Conservation (phyloP, 2,113 vertebrate species). For the Tautogolabrus adspersus region DNA sequence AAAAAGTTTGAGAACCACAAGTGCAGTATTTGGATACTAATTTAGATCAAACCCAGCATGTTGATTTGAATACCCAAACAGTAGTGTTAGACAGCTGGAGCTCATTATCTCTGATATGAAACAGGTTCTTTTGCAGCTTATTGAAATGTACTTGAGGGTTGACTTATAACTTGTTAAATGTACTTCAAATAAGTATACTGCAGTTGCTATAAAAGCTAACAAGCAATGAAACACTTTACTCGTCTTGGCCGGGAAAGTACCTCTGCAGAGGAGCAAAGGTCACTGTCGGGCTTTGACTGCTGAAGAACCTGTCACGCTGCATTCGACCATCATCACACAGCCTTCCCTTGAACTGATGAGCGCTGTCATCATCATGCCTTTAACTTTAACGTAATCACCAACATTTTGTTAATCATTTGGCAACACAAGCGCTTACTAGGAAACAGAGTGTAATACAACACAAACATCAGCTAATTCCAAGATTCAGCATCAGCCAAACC, state of each 20-base stretch:
- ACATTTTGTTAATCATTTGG: not conserved
- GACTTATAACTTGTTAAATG: not conserved
- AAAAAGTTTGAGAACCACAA: no score
- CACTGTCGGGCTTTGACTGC: constrained; percentile 2
- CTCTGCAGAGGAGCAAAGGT: constrained; percentile 23
- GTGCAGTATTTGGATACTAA: no score
- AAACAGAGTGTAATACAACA: constrained; percentile 17
- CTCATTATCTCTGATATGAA: not conserved
- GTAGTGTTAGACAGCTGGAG: not conserved
- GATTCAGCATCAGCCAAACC: not conserved
- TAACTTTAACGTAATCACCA: not conserved
- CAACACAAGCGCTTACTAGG: not conserved
- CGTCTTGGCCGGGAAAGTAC: constrained; percentile 8
- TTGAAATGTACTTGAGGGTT: not conserved
- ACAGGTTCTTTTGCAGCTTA: constrained; percentile 4
- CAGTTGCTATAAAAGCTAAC: constrained; percentile 1
- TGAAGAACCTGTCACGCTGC: constrained; percentile 25
- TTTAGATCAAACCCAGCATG: not conserved
- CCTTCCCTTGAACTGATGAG: constrained; percentile 4
- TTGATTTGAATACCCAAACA: not conserved
- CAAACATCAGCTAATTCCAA: not conserved
- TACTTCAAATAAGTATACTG: not conserved
- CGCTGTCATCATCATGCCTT: not conserved
- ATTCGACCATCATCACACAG: constrained; percentile 12
- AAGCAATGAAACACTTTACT: constrained; percentile 2